phyloP scores from a whole-genome alignment of 2,888 invertebrate genomes.

The Agrochola circellaris region DNA sequence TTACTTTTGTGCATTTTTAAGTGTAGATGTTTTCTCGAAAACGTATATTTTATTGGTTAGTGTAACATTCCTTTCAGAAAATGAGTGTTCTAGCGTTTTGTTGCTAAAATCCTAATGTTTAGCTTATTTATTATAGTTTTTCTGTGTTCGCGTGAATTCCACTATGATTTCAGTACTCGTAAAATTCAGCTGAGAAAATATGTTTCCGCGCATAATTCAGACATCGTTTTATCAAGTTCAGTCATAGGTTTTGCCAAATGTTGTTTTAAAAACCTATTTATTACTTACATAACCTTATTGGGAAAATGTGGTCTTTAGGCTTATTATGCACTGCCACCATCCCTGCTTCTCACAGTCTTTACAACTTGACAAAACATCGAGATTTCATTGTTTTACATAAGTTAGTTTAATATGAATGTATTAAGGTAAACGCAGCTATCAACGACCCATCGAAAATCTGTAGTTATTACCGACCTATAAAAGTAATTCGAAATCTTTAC shows the following conservation, averaged over 20 bases:
- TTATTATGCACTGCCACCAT: too few species aligned
- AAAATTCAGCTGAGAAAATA: background rate
- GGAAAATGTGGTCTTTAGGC: too few species aligned
- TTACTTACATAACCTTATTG: background rate
- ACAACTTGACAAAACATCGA: too few species aligned
- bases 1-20: conserved; percentile 9
- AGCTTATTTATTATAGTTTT: conserved; percentile 7
- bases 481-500: too few species aligned
- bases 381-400: too few species aligned
- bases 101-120: background rate
- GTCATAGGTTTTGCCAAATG: background rate
- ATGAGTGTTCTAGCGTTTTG: background rate
- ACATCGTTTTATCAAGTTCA: conserved; percentile 10
- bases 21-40: background rate
- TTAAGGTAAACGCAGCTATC: too few species aligned
- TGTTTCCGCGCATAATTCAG: conserved; percentile 13
- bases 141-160: conserved; percentile 10
- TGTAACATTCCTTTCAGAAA: conserved; percentile 12
- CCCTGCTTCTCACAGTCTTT: too few species aligned
- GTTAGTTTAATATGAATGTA: too few species aligned
- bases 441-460: too few species aligned
- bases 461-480: too few species aligned
- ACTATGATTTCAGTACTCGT: background rate
- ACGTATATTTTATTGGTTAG: background rate
- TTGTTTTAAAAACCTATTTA: too few species aligned